Evolutionary conservation across 2,888 invertebrate genomes (phyloP), one percentile per base, ranked within the genome.

Genomic region (Chaitophorus viminalis): DNA sequence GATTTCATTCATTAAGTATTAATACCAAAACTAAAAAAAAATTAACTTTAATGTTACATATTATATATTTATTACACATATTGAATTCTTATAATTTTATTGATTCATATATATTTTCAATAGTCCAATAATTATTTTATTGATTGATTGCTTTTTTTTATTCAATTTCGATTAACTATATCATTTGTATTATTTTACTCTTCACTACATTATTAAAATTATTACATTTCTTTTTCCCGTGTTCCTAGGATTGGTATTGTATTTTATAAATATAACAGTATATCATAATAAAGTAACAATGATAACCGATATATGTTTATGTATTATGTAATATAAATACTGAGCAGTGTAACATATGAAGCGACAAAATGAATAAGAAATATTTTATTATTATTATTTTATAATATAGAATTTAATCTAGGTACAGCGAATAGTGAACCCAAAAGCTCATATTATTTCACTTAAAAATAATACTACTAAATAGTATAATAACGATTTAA

Each of bases 281-380:
- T 17, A 33, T 31, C 79, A 39, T 79, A 79, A 36, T 39, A 36
- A 39, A 81, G 81, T 81, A 68, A 81, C 65, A 29, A 81, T 46
- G 68, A 70, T 31, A 82, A 70, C 81, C 31, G 25, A 33, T 65
- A 31, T 52, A 3, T 31, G n/a, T 29, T 18, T 52, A 9, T 2
- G 3, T 46, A 76, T 46, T 52, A 36, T 17, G 29, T 68, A n/a
- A n/a, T n/a, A 14, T 25, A 29, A 68, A 68, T 29, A 18, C 29
- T 4, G 46, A 74, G 18, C 29, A 9, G 65, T 14, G 31, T 6
- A 25, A n/a, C 29, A 11, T n/a, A n/a, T n/a, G 68, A 70, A 25
- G 31, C 18, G 25, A 36, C 18, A 18, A 74, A 74, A 74, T 25
- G 25, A 74, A 74, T 25, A 17, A 70, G 70, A 70, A 70, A 17